Evolutionary conservation across 2,888 invertebrate species (phyloP).

Genomic region (Hydraecia micacea): DNA sequence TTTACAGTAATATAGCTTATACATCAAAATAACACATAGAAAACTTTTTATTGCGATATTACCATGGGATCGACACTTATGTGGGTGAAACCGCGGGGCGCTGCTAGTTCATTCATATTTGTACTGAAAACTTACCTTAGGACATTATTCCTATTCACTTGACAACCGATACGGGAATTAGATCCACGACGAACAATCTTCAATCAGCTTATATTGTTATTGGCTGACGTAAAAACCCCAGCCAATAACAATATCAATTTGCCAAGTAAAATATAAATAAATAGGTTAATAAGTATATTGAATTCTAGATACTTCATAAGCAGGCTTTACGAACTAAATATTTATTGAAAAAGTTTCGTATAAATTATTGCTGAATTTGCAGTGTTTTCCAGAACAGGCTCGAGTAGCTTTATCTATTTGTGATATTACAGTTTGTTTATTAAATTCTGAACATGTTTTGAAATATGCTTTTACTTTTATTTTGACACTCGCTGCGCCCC

Average conservation of each 20-base stretch:
- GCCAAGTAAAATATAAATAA: constrained; percentile 17
- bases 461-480: too few relatives aligned
- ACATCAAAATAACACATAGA: too few relatives aligned
- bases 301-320: constrained; percentile 40
- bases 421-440: background rate
- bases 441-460: background rate
- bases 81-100: background rate
- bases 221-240: too few relatives aligned
- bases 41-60: too few relatives aligned
- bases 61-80: background rate
- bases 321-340: constrained; percentile 58
- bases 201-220: background rate
- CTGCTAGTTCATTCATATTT: background rate
- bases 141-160: background rate
- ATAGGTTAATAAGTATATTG: constrained; percentile 14
- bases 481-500: background rate
- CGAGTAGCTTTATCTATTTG: constrained; percentile 28
- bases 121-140: background rate
- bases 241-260: constrained; percentile 21
- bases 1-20: too few relatives aligned
- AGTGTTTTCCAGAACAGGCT: constrained; percentile 29
- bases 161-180: background rate
- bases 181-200: background rate
- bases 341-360: constrained; percentile 64
- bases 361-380: constrained; percentile 44